Evolutionary conservation across 2,888 invertebrate species (phyloP), one percentile per base, ranked within the genome.

Genomic region (Coelogynopora nodosa): DNA sequence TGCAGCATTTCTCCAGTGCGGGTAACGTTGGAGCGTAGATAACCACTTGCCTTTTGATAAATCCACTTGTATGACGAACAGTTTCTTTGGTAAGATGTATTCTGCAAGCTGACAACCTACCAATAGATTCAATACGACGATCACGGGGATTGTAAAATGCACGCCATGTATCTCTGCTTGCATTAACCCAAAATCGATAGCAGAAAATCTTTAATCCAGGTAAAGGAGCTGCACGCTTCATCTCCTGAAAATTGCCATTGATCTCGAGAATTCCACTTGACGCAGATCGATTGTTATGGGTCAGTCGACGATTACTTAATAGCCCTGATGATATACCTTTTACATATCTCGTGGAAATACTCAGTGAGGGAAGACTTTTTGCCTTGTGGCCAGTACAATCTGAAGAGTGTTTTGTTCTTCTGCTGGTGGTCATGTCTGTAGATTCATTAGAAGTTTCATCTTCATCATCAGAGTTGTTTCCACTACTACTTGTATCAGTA

Each of bases 1-100:
- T 86, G 80, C 86, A 86, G 80, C 86, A 86, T 27, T 86, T 86
- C 49, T 86, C 84, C 28, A 86, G 84, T 10, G 83, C 49, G 5
- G 84, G 30, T 18, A 85, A 27, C 0, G 81, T 81, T 85, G 86
- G 80, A 27, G 84, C 83, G 31, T 86, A 86, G n/a, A 84, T 31
- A 18, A 85, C 85, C 2, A 87, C 84, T 23, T 74, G 87, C 67
- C 85, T 27, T 23, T 83, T 87, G n/a, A 86, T n/a, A 27, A 86
- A 31, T 13, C 84, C 86, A 18, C 80, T 86, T 0, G 86, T 31
- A 27, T 80, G 74, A n/a, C 86, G 74, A 26, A 74, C 28, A 0
- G 82, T 81, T 23, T 81, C 23, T 23, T 85, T 85, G n/a, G 85
- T 85, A 0, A 85, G 67, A 27, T 74, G 85, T 28, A 85, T 85